A percentile compares a stretch with the other conserved stretches of the same genome.
Evolutionary conservation across 2,113 vertebrate genomes (phyloP).

Genomic region (Rattus norvegicus): DNA sequence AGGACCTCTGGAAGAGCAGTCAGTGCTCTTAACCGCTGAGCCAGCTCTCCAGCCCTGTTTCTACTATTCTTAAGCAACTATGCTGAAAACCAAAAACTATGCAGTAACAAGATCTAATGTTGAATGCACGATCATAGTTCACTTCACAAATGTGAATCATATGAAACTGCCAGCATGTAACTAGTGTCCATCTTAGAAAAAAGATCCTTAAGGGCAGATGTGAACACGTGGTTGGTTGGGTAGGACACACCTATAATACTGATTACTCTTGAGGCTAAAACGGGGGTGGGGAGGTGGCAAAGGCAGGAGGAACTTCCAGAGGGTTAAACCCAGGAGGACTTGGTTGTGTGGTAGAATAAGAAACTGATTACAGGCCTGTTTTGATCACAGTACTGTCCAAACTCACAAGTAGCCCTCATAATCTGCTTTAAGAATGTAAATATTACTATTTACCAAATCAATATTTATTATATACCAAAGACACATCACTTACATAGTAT

Average conservation of each 20-base stretch:
- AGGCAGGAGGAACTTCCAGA: background rate
- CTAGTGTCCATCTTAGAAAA: background rate
- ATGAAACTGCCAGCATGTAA: background rate
- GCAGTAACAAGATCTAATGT: background rate
- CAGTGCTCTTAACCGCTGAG: too few relatives aligned
- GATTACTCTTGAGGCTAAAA: background rate
- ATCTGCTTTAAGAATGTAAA: background rate
- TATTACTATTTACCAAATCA: constrained; percentile 44
- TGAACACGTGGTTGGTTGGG: background rate
- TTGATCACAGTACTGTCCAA: constrained; percentile 13
- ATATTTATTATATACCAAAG: background rate
- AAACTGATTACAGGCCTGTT: background rate
- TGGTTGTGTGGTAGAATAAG: background rate
- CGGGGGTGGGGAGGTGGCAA: too few relatives aligned
- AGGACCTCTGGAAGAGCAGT: too few relatives aligned
- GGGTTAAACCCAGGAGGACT: background rate
- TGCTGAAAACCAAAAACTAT: background rate
- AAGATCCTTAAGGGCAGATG: background rate
- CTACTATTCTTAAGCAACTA: background rate
- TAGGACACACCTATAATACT: background rate
- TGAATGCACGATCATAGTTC: background rate
- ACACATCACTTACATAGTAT: background rate
- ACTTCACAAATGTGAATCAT: constrained; percentile 22
- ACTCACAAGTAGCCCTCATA: background rate
- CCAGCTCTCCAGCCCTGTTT: background rate